Conservation (phyloP, 2,888 invertebrate genomes). For the Agonopterix alstromeriana region DNA sequence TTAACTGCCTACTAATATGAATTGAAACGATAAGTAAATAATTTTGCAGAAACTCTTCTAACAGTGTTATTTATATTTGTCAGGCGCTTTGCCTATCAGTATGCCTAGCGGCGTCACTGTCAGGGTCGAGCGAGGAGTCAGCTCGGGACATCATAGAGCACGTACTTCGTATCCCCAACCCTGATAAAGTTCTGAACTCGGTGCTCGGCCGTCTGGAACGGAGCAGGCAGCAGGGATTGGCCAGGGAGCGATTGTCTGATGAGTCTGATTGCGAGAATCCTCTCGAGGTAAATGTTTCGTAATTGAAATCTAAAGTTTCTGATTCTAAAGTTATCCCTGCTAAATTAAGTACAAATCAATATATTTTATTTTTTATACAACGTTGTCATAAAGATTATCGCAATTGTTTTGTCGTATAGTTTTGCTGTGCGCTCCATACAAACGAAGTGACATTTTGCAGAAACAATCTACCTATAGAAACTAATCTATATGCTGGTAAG, state of each 20-base stretch:
- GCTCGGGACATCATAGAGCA: slow-evolving; percentile 51
- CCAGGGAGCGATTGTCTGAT: slow-evolving; percentile 22
- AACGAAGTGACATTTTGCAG: no score
- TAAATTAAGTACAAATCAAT: no score
- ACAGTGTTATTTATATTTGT: background rate
- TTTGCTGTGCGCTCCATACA: no score
- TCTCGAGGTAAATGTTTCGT: slow-evolving; percentile 26
- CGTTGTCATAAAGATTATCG: no score
- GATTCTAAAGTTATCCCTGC: no score
- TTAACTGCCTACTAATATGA: no score
- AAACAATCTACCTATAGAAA: no score
- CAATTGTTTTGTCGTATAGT: no score
- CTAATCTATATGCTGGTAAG: no score
- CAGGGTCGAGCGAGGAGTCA: slow-evolving; percentile 37
- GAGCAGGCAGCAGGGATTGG: slow-evolving; percentile 26
- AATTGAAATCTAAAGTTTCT: no score
- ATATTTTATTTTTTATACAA: no score
- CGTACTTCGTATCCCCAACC: slow-evolving; percentile 45
- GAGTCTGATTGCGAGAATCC: slow-evolving; percentile 43
- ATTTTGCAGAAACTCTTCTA: background rate
- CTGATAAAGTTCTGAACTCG: slow-evolving; percentile 54
- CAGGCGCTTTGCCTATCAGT: slow-evolving; percentile 38
- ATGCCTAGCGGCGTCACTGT: slow-evolving; percentile 30
- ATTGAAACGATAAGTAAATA: no score
- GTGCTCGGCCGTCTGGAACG: slow-evolving; percentile 49